Conservation (phyloP, 2,113 vertebrate genomes). For the Oncorhynchus masou region DNA sequence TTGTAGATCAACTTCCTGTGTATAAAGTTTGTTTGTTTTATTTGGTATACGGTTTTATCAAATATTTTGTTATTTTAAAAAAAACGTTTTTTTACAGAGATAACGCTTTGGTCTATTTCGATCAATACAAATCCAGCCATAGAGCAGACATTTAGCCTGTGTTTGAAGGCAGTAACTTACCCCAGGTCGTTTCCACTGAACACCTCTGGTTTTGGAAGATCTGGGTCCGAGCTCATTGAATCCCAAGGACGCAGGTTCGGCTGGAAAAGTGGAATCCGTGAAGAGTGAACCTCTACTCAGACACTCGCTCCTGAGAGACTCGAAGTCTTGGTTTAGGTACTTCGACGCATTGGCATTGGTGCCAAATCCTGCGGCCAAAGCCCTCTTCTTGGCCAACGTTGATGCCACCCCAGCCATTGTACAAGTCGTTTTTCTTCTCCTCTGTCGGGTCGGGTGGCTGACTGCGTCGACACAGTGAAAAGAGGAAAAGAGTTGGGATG, state of each 20-base stretch:
- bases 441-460: too few species aligned
- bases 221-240: slow-evolving; percentile 77
- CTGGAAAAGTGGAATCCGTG: slow-evolving; percentile 80
- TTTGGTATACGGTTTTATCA: too few species aligned
- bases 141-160: too few species aligned
- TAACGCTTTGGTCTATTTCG: too few species aligned
- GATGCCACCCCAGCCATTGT: slow-evolving; percentile 72
- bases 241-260: slow-evolving; percentile 78
- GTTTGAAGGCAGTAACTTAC: slow-evolving; percentile 64
- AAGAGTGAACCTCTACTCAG: slow-evolving; percentile 68
- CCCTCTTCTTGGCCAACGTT: slow-evolving; percentile 70
- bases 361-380: slow-evolving; percentile 65
- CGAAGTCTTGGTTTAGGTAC: slow-evolving; percentile 84
- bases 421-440: not conserved
- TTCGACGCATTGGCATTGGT: slow-evolving; percentile 74
- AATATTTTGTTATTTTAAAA: too few species aligned
- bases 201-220: slow-evolving; percentile 77
- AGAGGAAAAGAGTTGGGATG: too few species aligned
- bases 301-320: slow-evolving; percentile 71
- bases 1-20: too few species aligned
- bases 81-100: too few species aligned
- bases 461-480: not conserved
- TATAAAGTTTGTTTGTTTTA: too few species aligned
- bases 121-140: too few species aligned
- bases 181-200: slow-evolving; percentile 84